phyloP scores from a whole-genome alignment of 2,888 invertebrate species.

The Torymus auratus region DNA sequence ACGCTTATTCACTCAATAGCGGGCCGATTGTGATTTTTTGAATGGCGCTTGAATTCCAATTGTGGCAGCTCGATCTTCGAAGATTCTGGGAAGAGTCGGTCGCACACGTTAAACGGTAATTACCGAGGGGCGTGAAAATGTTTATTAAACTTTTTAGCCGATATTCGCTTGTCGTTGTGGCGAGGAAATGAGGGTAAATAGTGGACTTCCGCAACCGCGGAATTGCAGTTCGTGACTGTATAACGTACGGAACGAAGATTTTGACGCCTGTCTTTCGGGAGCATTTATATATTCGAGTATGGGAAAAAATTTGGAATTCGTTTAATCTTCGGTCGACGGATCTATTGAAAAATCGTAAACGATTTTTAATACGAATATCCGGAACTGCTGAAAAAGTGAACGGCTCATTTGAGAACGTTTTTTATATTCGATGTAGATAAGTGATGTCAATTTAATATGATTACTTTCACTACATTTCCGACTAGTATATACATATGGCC shows the following conservation, averaged over 20 bases:
- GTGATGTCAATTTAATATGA: neutral
- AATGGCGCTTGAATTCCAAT: constrained; percentile 56
- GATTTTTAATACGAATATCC: too few relatives aligned
- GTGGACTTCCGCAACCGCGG: constrained; percentile 3
- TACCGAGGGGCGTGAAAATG: constrained; percentile 9
- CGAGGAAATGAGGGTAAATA: neutral
- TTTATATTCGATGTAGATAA: neutral
- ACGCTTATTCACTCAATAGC: neutral
- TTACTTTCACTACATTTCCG: neutral
- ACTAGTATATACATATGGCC: constrained; percentile 9
- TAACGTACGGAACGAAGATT: too few relatives aligned
- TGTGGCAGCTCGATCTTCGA: constrained; percentile 10
- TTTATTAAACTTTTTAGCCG: constrained; percentile 33
- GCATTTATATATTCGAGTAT: too few relatives aligned
- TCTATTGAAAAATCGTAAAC: too few relatives aligned
- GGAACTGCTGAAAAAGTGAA: too few relatives aligned
- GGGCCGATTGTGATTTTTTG: constrained; percentile 50
- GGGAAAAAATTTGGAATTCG: too few relatives aligned
- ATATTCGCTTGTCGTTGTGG: neutral
- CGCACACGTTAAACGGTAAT: constrained; percentile 23
- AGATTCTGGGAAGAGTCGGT: constrained; percentile 27
- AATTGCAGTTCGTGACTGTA: too few relatives aligned
- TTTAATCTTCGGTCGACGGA: too few relatives aligned
- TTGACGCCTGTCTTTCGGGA: too few relatives aligned
- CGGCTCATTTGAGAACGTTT: too few relatives aligned